Base-by-base conservation (phyloP, 2,797 vertebrate genomes). In the Mycteria americana region DNA sequence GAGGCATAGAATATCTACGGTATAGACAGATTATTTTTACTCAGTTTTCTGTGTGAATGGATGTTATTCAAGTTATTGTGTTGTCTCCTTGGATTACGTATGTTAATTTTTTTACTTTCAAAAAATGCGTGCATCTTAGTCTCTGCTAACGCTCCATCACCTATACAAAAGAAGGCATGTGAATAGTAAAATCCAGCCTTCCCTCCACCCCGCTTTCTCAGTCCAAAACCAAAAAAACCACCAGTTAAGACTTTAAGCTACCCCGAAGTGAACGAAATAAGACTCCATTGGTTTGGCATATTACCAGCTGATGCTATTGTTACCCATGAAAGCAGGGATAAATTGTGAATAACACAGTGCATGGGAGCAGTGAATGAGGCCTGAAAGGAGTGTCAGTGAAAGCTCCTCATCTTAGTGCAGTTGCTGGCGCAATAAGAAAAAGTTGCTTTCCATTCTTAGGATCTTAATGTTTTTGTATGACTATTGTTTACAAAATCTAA, bases 301-400 rank as follows among this genome's bases (percentile, higher is more conserved):
- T 67, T 76, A 85, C 82, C 85, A 95, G 76, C 80, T 93, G 93
- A 88, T 92, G 54, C 73, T 75, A 8, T 81, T 88, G 90, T 84
- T 69, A 43, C 37, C 54, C 50, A 6, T 68, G 67, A 92, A 92
- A 93, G 70, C 54, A n/a, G 48, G 45, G 56, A 60, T 76, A 78
- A 75, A 65, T 86, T 73, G 43, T 91, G 86, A 78, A 41, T 63
- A 35, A 59, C 1, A 1, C 24, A 31, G 79, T 14, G 27, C 74
- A 31, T 22, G 45, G 45, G 33, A 84, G 65, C 54, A 65, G 73
- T 4, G 21, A 88, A 64, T 13, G 60, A 85, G 62, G 41, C 69
- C 69, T 75, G 79, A 86, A 75, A 86, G 37, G 53, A 86, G 21
- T 1, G 1, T 35, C 64, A 83, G 17, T 17, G 39, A 82, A 35